Percentiles rank a stretch among this genome's conserved stretches.
phyloP scores from a whole-genome alignment of 2,888 invertebrate species.

The Malthinus flaveolus region DNA sequence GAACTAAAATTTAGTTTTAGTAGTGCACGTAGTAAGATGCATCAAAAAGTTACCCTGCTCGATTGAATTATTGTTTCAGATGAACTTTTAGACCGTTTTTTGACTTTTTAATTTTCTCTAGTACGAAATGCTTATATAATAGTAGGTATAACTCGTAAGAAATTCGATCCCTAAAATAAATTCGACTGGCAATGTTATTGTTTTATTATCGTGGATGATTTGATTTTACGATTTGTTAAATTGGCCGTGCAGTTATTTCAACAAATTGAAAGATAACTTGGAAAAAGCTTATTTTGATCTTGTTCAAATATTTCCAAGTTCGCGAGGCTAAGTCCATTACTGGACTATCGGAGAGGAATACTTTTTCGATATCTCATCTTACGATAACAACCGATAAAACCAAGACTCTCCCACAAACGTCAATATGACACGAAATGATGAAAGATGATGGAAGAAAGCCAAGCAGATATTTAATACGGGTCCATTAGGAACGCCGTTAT shows the following conservation, averaged over 20 bases:
- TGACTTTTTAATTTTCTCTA: no score
- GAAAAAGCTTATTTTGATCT: conserved; percentile 11
- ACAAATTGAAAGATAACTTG: conserved; percentile 15
- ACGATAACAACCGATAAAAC: conserved; percentile 32
- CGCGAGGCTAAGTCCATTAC: conserved; percentile 19
- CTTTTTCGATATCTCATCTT: conserved; percentile 25
- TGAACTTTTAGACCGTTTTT: no score
- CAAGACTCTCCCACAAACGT: conserved; percentile 34
- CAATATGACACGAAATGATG: conserved; percentile 49
- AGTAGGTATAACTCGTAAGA: no score
- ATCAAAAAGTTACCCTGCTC: no score
- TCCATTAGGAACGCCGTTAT: conserved; percentile 47
- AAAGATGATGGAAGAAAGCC: conserved; percentile 48
- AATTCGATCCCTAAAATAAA: no score
- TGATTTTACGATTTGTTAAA: conserved; percentile 1
- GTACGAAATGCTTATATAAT: no score
- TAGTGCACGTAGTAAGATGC: no score
- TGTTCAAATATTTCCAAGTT: conserved; percentile 14
- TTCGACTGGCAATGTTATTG: no score
- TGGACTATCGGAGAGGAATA: conserved; percentile 19
- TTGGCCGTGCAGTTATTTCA: conserved; percentile 6
- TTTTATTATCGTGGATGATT: no score
- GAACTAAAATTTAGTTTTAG: no score
- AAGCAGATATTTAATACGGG: conserved; percentile 51
- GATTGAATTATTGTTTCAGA: no score